Conservation (phyloP, 2,797 vertebrate genomes). For the Threskiornis aethiopicus region DNA sequence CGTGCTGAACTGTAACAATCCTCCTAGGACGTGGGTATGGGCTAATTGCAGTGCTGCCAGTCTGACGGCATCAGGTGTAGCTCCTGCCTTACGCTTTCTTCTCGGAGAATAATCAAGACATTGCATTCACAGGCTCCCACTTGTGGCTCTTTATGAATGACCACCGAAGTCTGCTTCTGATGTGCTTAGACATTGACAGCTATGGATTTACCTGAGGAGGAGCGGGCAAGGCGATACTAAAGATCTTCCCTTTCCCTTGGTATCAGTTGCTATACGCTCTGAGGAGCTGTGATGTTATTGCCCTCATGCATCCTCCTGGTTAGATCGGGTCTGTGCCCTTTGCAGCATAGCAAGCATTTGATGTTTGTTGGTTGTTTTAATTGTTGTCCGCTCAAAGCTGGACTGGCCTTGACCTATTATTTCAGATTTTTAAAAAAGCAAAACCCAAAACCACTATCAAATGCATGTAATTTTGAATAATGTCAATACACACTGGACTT, state of each 20-base stretch:
- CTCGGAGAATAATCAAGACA: background rate
- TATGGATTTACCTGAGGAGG: background rate
- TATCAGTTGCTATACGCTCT: background rate
- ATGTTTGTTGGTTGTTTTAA: background rate
- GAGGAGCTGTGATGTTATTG: background rate
- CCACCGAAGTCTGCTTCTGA: background rate
- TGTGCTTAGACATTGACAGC: background rate
- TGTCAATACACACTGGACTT: background rate
- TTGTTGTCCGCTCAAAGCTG: background rate
- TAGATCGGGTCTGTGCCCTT: background rate
- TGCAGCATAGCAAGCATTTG: background rate
- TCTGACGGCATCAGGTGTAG: background rate
- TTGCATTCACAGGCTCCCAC: background rate
- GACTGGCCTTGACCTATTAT: background rate
- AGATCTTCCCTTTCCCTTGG: background rate
- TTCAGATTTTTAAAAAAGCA: background rate
- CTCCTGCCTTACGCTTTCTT: background rate
- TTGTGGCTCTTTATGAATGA: background rate
- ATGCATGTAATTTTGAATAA: background rate
- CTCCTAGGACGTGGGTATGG: background rate
- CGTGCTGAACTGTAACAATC: background rate
- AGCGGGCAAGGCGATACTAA: background rate
- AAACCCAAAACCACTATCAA: background rate
- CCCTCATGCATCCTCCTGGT: background rate
- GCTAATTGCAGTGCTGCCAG: background rate